Base-by-base conservation (phyloP, 2,888 invertebrate species). In the Phortica magna region DNA sequence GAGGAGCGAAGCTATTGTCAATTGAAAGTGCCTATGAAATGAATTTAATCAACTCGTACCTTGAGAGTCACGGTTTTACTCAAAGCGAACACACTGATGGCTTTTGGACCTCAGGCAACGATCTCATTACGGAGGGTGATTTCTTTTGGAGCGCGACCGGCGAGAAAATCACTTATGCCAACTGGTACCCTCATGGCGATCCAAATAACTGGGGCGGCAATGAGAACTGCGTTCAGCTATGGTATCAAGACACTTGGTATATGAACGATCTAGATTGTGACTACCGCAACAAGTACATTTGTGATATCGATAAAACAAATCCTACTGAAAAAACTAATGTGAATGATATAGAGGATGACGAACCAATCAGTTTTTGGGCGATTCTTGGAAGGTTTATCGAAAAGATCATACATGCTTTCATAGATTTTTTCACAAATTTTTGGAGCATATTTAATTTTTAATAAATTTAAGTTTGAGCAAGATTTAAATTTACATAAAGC, bases 141-240 rank as follows among this genome's bases (percentile, higher is more conserved):
- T 84, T 82, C 64, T 75, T 72, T 59, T 84, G 79, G 81, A 61
- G 78, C n/a, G 73, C 77, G 5, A 82, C 79, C 0, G 83, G 83
- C 4, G 73, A 79, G 42, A 72, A 77, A 2, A 73, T 84, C 10
- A 39, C 31, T 17, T 82, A 77, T 64, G 65, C 78, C 6, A 79
- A 79, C 9, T 82, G 83, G 83, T 79, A 81, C 14, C 55, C 55
- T 1, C 10, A 41, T 2, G 80, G 78, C 5, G 80, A 84, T 57
- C 83, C 83, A 0, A 81, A 84, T 41, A 81, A 82, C 76, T 53
- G 42, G 0, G 77, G 71, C 1, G 73, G 73, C 9, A 12, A 70
- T 59, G 81, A 82, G 9, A 67, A 82, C 72, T 83, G 83, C 61
- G 79, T 82, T 0, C 81, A 82, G 61, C 74, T 83, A 9, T 79